Evolutionary conservation across 1,140 invertebrate species (phyloP), one percentile per base, ranked within the genome.

Genomic region (Littorina saxatilis): DNA sequence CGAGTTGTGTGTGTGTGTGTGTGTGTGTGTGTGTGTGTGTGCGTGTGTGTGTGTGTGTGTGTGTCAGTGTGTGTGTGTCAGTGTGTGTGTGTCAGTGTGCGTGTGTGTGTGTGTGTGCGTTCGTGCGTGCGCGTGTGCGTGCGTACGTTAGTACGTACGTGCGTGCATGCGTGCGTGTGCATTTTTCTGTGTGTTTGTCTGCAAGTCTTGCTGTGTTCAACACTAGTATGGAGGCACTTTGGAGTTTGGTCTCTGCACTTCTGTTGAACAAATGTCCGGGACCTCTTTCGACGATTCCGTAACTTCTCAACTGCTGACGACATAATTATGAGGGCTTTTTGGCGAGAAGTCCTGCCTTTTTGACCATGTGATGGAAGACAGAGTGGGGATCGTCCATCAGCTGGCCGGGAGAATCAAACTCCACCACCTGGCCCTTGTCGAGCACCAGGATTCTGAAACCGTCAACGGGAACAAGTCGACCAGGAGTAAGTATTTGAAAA

Each of bases 311-410:
- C n/a, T n/a, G n/a, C 43, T 47, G 43, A 47, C 7, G 43, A 47
- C 5, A 47, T 17, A 47, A 17, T 9, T 32, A 66, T 29, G 2
- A 66, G 4, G 20, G 29, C 35, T 9, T 66, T 23, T 66, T 66
- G 32, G 29, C 9, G 29, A 66, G 61, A 27, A 72, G 68, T 40
- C 68, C 68, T 23, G 68, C 68, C 20, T 47, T 72, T 23, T 35
- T 72, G 40, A 97, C 97, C 96, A 99, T 97, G 86, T 95, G 94
- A 92, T 97, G 96, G 93, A 99, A 99, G 85, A 97, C 94, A 50
- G 96, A 96, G 80, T 94, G 94, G 83, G 95, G 94, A 88, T 97
- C 95, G 82, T 95, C 92, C 29, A 99, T 93, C 29, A 93, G 84
- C 7, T 85, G 87, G 13, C 89, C 82, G 17, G 93, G 93, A 32